Conservation (phyloP, 2,888 invertebrate genomes). For the Plebejus anna region DNA sequence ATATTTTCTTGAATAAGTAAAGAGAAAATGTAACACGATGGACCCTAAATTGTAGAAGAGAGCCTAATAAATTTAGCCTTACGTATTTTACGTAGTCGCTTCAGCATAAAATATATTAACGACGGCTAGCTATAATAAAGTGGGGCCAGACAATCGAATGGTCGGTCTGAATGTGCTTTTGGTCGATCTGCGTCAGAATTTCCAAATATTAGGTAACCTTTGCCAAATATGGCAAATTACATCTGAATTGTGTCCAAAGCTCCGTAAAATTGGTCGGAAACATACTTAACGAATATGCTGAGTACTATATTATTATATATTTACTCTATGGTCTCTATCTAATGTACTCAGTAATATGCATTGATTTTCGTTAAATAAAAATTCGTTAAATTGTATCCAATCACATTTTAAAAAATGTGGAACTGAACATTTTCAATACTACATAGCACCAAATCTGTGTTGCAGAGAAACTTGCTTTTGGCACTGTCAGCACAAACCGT, state of each 20-base stretch:
- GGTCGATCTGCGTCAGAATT: background rate
- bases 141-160: constrained; percentile 1
- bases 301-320: background rate
- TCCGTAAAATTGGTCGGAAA: background rate
- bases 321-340: background rate
- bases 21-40: background rate
- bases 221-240: background rate
- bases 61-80: background rate
- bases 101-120: background rate
- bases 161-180: background rate
- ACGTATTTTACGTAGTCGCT: background rate
- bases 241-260: background rate
- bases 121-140: background rate
- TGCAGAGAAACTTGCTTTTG: background rate
- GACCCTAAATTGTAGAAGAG: background rate
- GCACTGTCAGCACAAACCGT: constrained; percentile 9
- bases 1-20: background rate
- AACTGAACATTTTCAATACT: background rate
- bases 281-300: background rate
- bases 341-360: too few relatives aligned
- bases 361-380: too few relatives aligned
- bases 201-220: background rate
- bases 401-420: background rate
- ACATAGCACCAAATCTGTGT: background rate
- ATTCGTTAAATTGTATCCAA: background rate